Evolutionary conservation across 1,140 invertebrate species (phyloP), one percentile per base, ranked within the genome.

Genomic region (Nomia melanderi): DNA sequence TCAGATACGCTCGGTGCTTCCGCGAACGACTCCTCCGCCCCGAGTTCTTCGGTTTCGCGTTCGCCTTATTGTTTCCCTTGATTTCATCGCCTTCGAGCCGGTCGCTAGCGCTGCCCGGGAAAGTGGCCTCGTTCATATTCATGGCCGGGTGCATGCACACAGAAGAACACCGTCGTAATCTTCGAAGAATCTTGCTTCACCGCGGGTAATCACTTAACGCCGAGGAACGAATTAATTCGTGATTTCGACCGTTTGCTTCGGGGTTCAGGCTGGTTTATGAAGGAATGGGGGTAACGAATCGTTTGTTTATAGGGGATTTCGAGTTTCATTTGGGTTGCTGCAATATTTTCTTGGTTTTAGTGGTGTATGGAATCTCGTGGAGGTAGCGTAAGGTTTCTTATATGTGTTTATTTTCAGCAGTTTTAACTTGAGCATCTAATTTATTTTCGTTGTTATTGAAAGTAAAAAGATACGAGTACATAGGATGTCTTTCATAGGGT

Each of bases 1-100:
- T 56, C 56, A 50, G 54, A 67, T 29, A 50, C 39, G n/a, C 12
- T 41, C 5, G 44, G 44, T 47, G 31, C 76, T 67, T 67, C 39
- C 23, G 17, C 14, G 0, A 59, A 17, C 33, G 36, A 17, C 14
- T 50, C 14, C 14, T 44, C 41, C 4, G 9, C 17, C 17, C 11
- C 12, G 25, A 64, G 23, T 64, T 47, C 20, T 29, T 31, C 27
- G 44, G 25, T 50, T 41, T 41, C 12, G 31, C 14, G 7, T 14
- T 31, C 36, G 60, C 60, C 41, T 31, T 65, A 50, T 50, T 65
- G 44, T 65, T 65, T 50, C 41, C 47, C 47, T 20, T 27, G n/a
- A 66, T 50, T 31, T 54, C 64, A 54, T 36, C 20, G 27, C 47
- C 9, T 14, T 25, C 47, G 12, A 14, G 17, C 7, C 29, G 14